phyloP scores from a whole-genome alignment of 2,113 vertebrate genomes.

The Callocephalon fimbriatum region DNA sequence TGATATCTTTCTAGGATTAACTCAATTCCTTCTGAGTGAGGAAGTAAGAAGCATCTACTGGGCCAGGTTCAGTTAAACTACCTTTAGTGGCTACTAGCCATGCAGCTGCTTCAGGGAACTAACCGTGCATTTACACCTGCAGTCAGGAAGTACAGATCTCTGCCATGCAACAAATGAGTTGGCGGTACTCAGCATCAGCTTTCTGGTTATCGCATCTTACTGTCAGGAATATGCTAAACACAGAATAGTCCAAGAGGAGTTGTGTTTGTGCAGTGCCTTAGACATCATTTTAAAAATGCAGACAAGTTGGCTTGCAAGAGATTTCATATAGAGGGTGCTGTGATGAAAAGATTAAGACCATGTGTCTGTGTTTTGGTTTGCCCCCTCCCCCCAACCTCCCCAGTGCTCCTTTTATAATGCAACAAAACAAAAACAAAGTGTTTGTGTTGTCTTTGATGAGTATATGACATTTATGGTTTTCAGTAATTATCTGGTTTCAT shows the following conservation, averaged over 20 bases:
- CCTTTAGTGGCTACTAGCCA: background rate
- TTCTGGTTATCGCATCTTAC: background rate
- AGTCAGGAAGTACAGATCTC: background rate
- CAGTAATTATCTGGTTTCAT: background rate
- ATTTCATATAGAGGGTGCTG: background rate
- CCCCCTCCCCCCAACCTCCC: rapidly evolving
- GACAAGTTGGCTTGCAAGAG: background rate
- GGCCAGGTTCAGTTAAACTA: background rate
- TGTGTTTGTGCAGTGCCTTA: background rate
- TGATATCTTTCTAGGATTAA: background rate
- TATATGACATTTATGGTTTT: background rate
- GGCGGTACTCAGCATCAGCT: background rate
- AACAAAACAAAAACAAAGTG: background rate
- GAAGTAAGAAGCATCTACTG: background rate
- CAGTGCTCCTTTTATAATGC: background rate
- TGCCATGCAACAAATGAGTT: background rate
- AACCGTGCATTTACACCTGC: background rate
- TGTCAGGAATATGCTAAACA: background rate
- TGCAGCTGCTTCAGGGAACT: background rate
- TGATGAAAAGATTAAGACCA: background rate
- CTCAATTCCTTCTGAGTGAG: background rate
- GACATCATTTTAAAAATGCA: background rate
- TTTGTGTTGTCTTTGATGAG: background rate
- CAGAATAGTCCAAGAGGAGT: background rate
- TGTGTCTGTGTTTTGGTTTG: background rate